phyloP scores from a whole-genome alignment of 1,140 invertebrate species.

The Polypedilum pembai region DNA sequence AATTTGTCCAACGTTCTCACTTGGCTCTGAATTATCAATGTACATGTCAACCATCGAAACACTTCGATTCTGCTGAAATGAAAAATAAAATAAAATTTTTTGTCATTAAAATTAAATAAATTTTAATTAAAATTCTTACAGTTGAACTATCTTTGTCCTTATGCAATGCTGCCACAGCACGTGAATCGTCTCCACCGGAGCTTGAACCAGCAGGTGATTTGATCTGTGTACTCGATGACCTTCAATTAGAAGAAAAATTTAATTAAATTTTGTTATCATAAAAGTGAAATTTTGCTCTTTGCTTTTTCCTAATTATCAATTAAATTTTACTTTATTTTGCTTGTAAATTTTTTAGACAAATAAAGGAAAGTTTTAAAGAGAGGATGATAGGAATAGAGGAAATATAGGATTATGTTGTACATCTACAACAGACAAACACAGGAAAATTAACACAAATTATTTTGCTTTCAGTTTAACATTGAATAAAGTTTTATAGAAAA shows the following conservation, averaged over 20 bases:
- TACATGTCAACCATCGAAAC: conserved; percentile 92
- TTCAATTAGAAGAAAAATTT: not conserved
- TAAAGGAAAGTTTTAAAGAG: too few relatives aligned
- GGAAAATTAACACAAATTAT: too few relatives aligned
- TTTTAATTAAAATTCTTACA: conserved; percentile 32
- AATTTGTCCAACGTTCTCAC: conserved; percentile 87
- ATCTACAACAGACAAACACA: too few relatives aligned
- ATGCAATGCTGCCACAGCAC: conserved; percentile 32
- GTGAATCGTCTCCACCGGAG: conserved; percentile 42
- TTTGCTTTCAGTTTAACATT: too few relatives aligned
- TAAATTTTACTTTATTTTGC: too few relatives aligned
- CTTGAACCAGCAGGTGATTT: conserved; percentile 62
- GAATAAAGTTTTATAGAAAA: too few relatives aligned
- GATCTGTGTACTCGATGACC: conserved; percentile 50
- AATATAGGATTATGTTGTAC: too few relatives aligned
- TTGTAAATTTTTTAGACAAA: too few relatives aligned
- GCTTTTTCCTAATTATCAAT: too few relatives aligned
- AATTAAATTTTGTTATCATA: too few relatives aligned
- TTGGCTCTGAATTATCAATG: conserved; percentile 84
- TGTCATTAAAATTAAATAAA: not conserved
- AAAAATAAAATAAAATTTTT: conserved; percentile 21
- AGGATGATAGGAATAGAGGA: too few relatives aligned
- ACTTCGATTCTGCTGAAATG: conserved; percentile 71
- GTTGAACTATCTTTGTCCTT: conserved; percentile 36
- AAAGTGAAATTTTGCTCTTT: too few relatives aligned